phyloP scores from a whole-genome alignment of 2,113 vertebrate species.

The Raja brachyura region DNA sequence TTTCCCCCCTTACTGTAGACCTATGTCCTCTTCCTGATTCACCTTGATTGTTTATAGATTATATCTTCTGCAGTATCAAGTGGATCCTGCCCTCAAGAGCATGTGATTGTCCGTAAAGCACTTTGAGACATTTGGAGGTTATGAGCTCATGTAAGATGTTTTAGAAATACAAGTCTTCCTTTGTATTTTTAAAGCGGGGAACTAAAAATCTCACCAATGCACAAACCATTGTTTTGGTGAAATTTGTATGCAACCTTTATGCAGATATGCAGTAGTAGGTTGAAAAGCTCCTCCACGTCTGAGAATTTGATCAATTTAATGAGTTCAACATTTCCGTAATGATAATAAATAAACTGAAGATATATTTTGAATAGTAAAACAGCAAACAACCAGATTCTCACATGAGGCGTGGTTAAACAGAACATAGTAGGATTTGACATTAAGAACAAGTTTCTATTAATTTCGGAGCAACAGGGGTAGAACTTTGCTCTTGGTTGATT shows the following conservation, averaged over 20 bases:
- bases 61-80: no score
- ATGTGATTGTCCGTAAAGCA: no score
- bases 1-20: no score
- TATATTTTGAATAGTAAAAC: not conserved
- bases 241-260: not conserved
- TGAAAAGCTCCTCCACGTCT: not conserved
- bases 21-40: no score
- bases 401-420: not conserved
- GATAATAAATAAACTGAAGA: not conserved
- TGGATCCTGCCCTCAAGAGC: no score
- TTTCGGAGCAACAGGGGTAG: not conserved
- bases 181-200: not conserved
- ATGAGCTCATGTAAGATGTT: no score
- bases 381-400: not conserved
- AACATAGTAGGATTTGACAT: not conserved
- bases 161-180: no score
- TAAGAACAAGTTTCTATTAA: not conserved
- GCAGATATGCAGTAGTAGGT: not conserved
- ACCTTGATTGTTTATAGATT: no score
- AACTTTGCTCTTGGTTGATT: no score
- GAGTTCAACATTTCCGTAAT: not conserved
- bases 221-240: not conserved
- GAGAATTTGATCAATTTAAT: not conserved
- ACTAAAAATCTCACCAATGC: not conserved
- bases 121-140: no score